Evolutionary conservation across 2,113 vertebrate genomes (phyloP).

Genomic region (Cyanoliseus patagonus): DNA sequence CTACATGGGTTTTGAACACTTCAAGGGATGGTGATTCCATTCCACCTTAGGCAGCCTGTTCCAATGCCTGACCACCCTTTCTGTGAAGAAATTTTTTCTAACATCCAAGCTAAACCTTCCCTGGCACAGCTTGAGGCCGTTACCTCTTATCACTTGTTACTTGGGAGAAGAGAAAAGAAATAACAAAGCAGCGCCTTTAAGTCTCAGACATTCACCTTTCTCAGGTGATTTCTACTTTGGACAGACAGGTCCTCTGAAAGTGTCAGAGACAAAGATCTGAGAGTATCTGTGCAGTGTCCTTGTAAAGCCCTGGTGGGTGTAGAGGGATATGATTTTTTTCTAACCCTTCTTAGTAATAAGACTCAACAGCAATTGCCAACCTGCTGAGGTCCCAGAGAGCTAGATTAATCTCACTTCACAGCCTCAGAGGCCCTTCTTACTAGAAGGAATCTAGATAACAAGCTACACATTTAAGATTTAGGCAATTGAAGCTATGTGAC

Average conservation of each 20-base stretch:
- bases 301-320: not conserved
- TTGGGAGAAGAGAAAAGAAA: not conserved
- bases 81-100: not conserved
- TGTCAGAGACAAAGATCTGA: not conserved
- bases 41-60: not conserved
- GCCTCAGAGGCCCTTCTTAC: not conserved
- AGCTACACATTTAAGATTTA: not conserved
- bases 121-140: not conserved
- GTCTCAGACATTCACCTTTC: not conserved
- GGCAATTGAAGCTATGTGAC: not conserved
- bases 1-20: not conserved
- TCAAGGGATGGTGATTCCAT: not conserved
- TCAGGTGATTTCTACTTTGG: not conserved
- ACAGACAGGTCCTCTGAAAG: not conserved
- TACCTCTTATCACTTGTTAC: not conserved
- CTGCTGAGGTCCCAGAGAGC: not conserved
- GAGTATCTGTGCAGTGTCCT: not conserved
- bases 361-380: not conserved
- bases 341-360: not conserved
- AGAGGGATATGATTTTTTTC: not conserved
- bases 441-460: not conserved
- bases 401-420: not conserved
- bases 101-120: not conserved
- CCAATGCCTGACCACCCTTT: not conserved
- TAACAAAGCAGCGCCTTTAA: not conserved